These are phyloP conservation scores for Pharmacophagus antenor DNA, from an alignment of 2,888 invertebrate species.

Conservation along the genomic window DNA sequence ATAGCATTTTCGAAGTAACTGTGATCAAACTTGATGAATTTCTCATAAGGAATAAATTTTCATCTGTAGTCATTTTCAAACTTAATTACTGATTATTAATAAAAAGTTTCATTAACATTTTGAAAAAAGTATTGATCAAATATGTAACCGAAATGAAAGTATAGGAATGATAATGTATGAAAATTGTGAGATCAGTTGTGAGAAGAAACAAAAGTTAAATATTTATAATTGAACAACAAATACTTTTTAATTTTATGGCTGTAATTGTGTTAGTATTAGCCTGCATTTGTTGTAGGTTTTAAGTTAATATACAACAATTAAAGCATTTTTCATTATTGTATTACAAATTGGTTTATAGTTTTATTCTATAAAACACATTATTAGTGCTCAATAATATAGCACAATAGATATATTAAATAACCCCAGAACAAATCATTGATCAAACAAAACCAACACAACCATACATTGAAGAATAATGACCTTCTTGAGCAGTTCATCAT, in stretches of 20 bases:
- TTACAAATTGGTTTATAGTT: not conserved
- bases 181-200: not conserved
- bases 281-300: slow-evolving; percentile 34
- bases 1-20: not conserved
- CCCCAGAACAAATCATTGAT: slow-evolving; percentile 37
- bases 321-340: slow-evolving; percentile 1
- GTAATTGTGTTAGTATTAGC: slow-evolving; percentile 28
- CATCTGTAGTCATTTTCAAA: not conserved
- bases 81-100: slow-evolving; percentile 23
- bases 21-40: slow-evolving; percentile 38
- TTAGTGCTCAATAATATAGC: not conserved
- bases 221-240: not conserved
- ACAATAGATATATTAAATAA: slow-evolving; percentile 2
- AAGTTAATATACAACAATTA: slow-evolving; percentile 17
- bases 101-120: not conserved
- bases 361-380: not conserved
- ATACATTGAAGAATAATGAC: slow-evolving; percentile 58
- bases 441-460: slow-evolving; percentile 39
- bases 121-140: not conserved
- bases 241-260: not conserved
- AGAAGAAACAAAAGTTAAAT: slow-evolving; percentile 13
- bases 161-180: not conserved
- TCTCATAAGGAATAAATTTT: not conserved
- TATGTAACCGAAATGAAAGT: not conserved
- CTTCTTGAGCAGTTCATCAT: slow-evolving; percentile 78